phyloP scores from a whole-genome alignment of 1,140 invertebrate genomes.

The Lineus longissimus region DNA sequence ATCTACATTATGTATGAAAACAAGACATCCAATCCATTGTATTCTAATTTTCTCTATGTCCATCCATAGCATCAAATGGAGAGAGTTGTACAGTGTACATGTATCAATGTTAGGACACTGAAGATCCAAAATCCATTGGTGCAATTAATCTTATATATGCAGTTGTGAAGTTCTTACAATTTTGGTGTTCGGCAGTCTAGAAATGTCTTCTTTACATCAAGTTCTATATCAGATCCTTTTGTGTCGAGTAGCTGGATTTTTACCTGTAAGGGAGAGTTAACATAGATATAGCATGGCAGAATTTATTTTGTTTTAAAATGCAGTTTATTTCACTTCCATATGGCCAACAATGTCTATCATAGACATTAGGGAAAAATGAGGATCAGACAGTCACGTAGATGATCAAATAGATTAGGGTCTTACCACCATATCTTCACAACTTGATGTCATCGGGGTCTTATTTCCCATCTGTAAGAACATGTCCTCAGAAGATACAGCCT shows the following conservation, averaged over 20 bases:
- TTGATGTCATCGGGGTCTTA: slow-evolving; percentile 74
- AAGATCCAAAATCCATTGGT: no score
- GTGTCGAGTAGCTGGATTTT: slow-evolving; percentile 71
- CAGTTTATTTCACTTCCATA: background rate
- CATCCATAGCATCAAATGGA: no score
- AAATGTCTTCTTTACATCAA: slow-evolving; percentile 67
- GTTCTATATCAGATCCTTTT: slow-evolving; percentile 62
- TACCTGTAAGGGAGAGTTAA: slow-evolving; percentile 48
- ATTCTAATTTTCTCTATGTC: no score
- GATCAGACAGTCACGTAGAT: background rate
- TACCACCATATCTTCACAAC: slow-evolving; percentile 77
- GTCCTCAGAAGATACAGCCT: slow-evolving; percentile 79
- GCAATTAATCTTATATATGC: no score
- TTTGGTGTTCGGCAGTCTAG: slow-evolving; percentile 64
- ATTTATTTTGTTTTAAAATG: no score
- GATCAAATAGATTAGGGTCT: slow-evolving; percentile 11
- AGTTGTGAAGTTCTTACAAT: slow-evolving; percentile 54
- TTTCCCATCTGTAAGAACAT: slow-evolving; percentile 80
- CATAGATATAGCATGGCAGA: no score
- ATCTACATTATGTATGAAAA: no score
- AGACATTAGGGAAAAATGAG: background rate
- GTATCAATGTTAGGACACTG: no score
- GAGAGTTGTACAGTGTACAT: no score
- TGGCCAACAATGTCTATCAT: background rate
- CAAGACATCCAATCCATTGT: no score